Evolutionary conservation across 1,140 invertebrate genomes (phyloP).

Genomic region (Bombus difficillimus): DNA sequence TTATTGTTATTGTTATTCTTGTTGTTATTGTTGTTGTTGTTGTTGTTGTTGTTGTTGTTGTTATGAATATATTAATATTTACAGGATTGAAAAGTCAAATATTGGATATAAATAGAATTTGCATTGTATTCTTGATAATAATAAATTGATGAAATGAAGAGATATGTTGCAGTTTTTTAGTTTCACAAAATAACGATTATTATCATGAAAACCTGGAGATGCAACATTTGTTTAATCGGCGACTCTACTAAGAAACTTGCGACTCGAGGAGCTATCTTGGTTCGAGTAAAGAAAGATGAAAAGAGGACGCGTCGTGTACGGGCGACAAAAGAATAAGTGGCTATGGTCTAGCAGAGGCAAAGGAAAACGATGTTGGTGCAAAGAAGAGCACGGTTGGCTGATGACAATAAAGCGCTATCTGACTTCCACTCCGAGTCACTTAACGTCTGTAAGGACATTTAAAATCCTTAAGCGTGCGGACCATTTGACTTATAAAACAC

Average conservation of each 20-base stretch:
- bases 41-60: too few species aligned
- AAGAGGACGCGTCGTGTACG: neutral
- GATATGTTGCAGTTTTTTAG: too few species aligned
- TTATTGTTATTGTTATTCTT: too few species aligned
- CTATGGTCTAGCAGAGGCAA: neutral
- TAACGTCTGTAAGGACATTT: conserved; percentile 73
- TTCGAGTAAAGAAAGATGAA: neutral
- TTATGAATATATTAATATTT: too few species aligned
- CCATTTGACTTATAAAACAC: conserved; percentile 71
- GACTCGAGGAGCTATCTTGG: neutral
- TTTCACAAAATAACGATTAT: too few species aligned
- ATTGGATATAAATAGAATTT: too few species aligned
- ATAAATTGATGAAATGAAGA: too few species aligned
- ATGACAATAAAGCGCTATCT: conserved; percentile 73
- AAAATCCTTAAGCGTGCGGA: conserved; percentile 62
- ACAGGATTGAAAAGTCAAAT: too few species aligned
- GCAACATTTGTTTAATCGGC: neutral
- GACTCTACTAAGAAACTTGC: neutral
- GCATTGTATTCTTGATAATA: too few species aligned
- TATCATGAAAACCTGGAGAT: neutral
- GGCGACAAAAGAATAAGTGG: conserved; percentile 2
- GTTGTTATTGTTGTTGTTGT: too few species aligned
- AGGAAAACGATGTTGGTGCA: conserved; percentile 10
- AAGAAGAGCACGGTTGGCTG: conserved; percentile 40
- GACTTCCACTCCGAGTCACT: conserved; percentile 76